Evolutionary conservation across 2,797 vertebrate genomes (phyloP).

Genomic region (Enteromius radiatus): DNA sequence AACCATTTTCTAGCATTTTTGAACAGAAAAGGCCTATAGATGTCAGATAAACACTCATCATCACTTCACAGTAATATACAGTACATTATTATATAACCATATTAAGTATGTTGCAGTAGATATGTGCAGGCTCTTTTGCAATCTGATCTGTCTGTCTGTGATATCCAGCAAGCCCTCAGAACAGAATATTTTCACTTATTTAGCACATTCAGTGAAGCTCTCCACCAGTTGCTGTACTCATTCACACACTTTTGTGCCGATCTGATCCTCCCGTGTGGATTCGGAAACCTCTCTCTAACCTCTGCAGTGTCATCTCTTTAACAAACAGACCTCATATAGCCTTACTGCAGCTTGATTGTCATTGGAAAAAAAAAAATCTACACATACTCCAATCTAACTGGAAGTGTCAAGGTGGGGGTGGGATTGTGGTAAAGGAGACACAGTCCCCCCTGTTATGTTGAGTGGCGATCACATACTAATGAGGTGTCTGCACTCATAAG

Average conservation of each 20-base stretch:
- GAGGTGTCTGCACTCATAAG: constrained; percentile 74
- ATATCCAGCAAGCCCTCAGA: neutral
- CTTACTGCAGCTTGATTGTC: constrained; percentile 89
- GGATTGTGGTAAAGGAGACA: constrained; percentile 63
- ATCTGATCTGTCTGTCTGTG: neutral
- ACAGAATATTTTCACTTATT: neutral
- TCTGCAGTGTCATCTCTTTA: constrained; percentile 99
- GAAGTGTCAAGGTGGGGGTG: constrained; percentile 70
- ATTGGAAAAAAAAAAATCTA: constrained; percentile 73
- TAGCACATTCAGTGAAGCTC: neutral
- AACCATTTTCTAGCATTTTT: neutral
- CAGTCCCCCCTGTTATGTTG: constrained; percentile 66
- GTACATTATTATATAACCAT: neutral
- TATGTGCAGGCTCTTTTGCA: too few species aligned
- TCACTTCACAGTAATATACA: neutral
- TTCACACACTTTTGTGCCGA: constrained; percentile 2
- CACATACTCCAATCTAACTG: constrained; percentile 79
- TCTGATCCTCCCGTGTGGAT: constrained; percentile 60
- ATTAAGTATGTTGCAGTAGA: neutral
- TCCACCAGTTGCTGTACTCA: neutral
- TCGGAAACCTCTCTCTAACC: constrained; percentile 75
- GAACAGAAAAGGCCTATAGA: neutral
- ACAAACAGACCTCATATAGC: constrained; percentile 97
- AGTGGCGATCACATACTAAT: constrained; percentile 55
- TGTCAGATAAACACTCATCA: neutral